Base-by-base conservation (phyloP, 2,797 vertebrate species). In the Melanogrammus aeglefinus region DNA sequence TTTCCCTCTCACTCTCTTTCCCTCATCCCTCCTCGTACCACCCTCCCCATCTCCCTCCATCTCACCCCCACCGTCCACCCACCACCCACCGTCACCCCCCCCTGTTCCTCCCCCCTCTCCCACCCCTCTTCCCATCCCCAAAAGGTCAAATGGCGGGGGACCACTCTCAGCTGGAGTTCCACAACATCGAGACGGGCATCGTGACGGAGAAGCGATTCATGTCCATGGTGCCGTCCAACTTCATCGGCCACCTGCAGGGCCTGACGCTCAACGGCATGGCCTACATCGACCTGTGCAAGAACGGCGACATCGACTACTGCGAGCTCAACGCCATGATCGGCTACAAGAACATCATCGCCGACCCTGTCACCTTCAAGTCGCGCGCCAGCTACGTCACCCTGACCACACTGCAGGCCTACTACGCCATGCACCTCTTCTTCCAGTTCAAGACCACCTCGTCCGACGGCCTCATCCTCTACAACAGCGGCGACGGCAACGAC, bases 381-480 rank as follows among this genome's bases (percentile, higher is more conserved):
- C 97, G 98, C 93, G 96, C 97, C 73, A 99, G 97, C 91, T 99
- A 97, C 76, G 93, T 99, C 89, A 96, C 97, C 10, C 93, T 99
- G 90, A 94, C 95, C 80, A 97, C 97, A 0, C 92, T 99, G 83
- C 97, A 99, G 93, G 98, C 98, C 75, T 99, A 99, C 88, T 98
- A 97, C 86, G 97, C 97, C 93, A 99, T 99, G 98, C 96, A 99
- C 94, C 96, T 99, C 88, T 99, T 99, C 94, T 99, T 99, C 94
- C 98, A 99, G 94, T 98, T 99, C 92, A 99, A 99, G 93, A 99
- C 97, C 72, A 99, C 97, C 75, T 98, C 97, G 7, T 93, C 97
- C 0, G 97, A 99, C 72, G 98, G 98, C 77, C 95, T 99, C 85
- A 97, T 99, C 89, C 95, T 99, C 1, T 99, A 94, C 87, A 99